Evolutionary conservation across 2,113 vertebrate genomes (phyloP).

Genomic region (Eulacestoma nigropectus): DNA sequence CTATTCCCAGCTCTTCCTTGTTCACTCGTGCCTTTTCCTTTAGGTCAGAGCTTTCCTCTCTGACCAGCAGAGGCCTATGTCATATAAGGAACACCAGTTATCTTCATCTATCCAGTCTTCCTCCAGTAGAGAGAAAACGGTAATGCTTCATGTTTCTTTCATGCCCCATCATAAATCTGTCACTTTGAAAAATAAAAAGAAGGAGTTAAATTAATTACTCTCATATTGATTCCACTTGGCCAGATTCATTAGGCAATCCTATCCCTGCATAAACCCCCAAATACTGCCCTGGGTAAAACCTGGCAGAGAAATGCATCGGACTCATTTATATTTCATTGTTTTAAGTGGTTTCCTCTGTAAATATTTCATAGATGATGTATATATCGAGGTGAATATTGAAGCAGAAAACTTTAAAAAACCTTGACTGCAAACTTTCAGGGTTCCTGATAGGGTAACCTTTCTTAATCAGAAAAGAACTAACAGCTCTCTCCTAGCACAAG

Average conservation of each 20-base stretch:
- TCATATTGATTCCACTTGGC: not conserved
- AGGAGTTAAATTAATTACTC: slow-evolving; percentile 22
- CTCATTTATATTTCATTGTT: slow-evolving; percentile 51
- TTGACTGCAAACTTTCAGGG: not conserved
- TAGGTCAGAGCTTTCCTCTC: not conserved
- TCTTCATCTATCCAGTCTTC: not conserved
- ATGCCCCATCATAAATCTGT: not conserved
- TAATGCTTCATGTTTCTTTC: not conserved
- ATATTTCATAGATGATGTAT: slow-evolving; percentile 15
- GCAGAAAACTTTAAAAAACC: not conserved
- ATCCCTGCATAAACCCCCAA: not conserved
- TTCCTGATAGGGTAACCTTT: not conserved
- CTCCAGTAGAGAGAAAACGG: not conserved
- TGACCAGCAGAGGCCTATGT: not conserved
- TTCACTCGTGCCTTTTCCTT: not conserved
- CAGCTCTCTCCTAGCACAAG: not conserved
- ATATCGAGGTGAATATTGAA: not conserved
- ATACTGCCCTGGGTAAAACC: not conserved
- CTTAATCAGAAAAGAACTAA: not conserved
- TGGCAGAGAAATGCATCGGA: not conserved
- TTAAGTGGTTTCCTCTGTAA: slow-evolving; percentile 19
- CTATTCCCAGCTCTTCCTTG: not conserved
- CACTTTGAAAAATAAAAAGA: slow-evolving; percentile 7
- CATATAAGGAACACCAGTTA: not conserved
- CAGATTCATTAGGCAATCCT: not conserved